Base-by-base conservation (phyloP, 2,797 vertebrate species). In the Eurystomus glaucurus region DNA sequence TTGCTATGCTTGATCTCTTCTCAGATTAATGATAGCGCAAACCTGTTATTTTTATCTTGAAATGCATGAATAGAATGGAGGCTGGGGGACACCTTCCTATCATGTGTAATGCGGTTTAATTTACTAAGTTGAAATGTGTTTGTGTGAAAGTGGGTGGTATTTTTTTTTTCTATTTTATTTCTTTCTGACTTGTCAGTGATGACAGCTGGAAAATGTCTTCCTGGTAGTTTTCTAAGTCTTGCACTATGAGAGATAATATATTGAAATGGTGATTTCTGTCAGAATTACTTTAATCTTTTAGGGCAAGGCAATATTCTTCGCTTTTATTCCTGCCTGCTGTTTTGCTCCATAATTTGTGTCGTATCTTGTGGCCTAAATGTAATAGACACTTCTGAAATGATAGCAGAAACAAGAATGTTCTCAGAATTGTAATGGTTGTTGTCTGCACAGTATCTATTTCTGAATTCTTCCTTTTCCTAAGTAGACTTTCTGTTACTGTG, bases 31-130 rank as follows among this genome's bases (percentile, higher is more conserved):
- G 68, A 68, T 35, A 66, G 22, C 26, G 22, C 5, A 85, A 75
- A 75, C 21, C 35, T 91, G 9, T 29, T 83, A 43, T 76, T 93
- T 86, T 84, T 82, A 41, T 78, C 65, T 90, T 87, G 51, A 95
- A 62, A 46, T 25, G 4, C 25, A 64, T 55, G 29, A 29, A n/a
- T 1, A 41, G 50, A 74, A 66, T 28, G 25, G 28, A 71, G 48
- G 15, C n/a, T 58, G 10, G 23, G 50, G 33, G 26, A 71, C 28
- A 74, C 39, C 11, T 41, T 90, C 29, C 6, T 3, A 6, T 48
- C 45, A 66, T 0, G 0, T 39, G 14, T 52, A 48, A 54, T 65
- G 14, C 13, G 51, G 17, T 84, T 84, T 90, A 86, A 66, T 82
- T 94, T 92, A 86, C 46, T 66, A 20, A 70, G 17, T 2, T 46